A percentile compares a stretch with the other conserved stretches of the same genome.
Evolutionary conservation across 2,888 invertebrate genomes (phyloP).

Genomic region (Eupelmus urozonus): DNA sequence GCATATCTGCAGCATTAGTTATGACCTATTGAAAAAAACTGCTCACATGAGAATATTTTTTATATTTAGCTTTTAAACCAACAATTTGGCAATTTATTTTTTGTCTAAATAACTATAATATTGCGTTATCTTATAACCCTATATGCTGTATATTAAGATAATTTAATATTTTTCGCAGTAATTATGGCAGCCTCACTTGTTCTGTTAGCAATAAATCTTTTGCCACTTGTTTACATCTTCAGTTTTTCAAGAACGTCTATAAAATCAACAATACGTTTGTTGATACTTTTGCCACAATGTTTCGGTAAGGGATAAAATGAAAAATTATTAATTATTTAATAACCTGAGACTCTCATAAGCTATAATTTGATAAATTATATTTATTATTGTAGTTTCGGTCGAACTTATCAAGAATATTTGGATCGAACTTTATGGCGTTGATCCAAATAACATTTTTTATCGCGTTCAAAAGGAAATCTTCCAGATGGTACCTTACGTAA

Average conservation of each 20-base stretch:
- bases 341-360: background rate
- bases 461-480: conserved; percentile 68
- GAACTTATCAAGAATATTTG: conserved; percentile 66
- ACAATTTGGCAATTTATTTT: too few species aligned
- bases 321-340: background rate
- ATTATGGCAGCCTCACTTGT: conserved; percentile 84
- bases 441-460: too few species aligned
- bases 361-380: background rate
- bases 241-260: conserved; percentile 71
- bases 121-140: too few species aligned
- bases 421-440: conserved; percentile 36
- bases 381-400: conserved; percentile 64
- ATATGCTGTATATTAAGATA: too few species aligned
- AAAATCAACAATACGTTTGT: conserved; percentile 64
- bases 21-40: too few species aligned
- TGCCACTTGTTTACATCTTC: conserved; percentile 70
- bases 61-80: too few species aligned
- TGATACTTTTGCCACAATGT: conserved; percentile 65
- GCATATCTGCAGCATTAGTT: too few species aligned
- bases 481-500: conserved; percentile 71
- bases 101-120: too few species aligned
- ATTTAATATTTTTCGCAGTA: conserved; percentile 62
- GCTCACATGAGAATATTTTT: too few species aligned
- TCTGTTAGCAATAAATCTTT: conserved; percentile 83
- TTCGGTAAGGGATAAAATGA: conserved; percentile 67